Conservation (phyloP, 2,888 invertebrate species). For the Actias luna region DNA sequence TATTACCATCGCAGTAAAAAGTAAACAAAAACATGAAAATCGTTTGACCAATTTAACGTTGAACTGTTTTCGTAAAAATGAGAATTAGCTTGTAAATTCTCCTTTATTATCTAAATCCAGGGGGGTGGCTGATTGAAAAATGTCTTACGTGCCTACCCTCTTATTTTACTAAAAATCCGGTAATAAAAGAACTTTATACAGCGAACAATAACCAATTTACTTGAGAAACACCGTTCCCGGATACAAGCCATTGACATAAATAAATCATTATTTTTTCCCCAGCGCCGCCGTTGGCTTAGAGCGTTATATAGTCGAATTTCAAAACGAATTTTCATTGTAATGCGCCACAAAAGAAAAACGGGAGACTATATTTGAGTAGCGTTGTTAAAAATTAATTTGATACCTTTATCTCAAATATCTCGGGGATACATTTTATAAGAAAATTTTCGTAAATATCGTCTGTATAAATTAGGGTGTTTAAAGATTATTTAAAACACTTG, state of each 20-base stretch:
- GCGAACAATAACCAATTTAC: slow-evolving; percentile 78
- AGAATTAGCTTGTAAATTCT: slow-evolving; percentile 61
- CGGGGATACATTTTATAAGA: slow-evolving; percentile 38
- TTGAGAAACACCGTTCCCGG: slow-evolving; percentile 64
- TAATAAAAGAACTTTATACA: slow-evolving; percentile 77
- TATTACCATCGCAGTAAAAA: slow-evolving; percentile 24
- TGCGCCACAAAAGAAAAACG: slow-evolving; percentile 76
- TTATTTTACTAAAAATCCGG: slow-evolving; percentile 75
- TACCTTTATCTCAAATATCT: slow-evolving; percentile 75
- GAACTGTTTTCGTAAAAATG: slow-evolving; percentile 52
- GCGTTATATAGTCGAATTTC: slow-evolving; percentile 48
- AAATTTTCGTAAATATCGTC: slow-evolving; percentile 21
- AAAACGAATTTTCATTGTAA: slow-evolving; percentile 76
- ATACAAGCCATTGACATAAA: slow-evolving; percentile 78
- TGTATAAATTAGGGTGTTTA: slow-evolving; percentile 4
- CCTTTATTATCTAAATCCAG: slow-evolving; percentile 63
- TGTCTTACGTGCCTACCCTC: slow-evolving; percentile 48
- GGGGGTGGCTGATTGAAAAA: slow-evolving; percentile 58
- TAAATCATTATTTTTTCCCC: slow-evolving; percentile 74
- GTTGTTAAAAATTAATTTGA: slow-evolving; percentile 81
- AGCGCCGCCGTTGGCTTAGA: slow-evolving; percentile 45
- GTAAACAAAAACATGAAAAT: slow-evolving; percentile 15
- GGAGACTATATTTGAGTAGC: slow-evolving; percentile 60
- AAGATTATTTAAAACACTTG: not conserved
- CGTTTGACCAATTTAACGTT: slow-evolving; percentile 18